These are phyloP conservation scores for Scleropages formosus DNA, from an alignment of 2,797 vertebrate species.

Conservation along the genomic window DNA sequence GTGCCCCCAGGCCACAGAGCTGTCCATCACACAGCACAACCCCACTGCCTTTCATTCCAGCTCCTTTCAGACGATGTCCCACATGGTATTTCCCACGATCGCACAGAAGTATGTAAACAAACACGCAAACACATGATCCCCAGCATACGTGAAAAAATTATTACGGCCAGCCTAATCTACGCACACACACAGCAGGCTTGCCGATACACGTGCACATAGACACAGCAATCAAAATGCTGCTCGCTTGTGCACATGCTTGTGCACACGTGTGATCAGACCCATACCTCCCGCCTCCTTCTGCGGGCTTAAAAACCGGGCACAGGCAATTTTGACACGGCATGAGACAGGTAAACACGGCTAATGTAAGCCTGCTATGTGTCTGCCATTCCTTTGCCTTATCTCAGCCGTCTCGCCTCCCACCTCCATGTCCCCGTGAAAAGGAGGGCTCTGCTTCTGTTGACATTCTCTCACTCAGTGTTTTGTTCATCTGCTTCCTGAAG, in stretches of 20 bases:
- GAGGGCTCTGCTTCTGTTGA: slow-evolving; percentile 11
- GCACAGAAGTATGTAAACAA: not conserved
- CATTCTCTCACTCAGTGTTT: not conserved
- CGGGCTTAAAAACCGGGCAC: not conserved
- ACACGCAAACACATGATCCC: not conserved
- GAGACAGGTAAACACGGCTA: slow-evolving; percentile 22
- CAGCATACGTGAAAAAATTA: not conserved
- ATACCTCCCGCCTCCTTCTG: not conserved
- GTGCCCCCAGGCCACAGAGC: slow-evolving; percentile 63
- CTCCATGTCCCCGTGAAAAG: not conserved
- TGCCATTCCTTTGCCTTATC: slow-evolving; percentile 27
- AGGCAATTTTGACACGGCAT: not conserved
- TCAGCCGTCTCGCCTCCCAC: slow-evolving; percentile 24
- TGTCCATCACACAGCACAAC: slow-evolving; percentile 34
- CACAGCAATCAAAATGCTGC: not conserved
- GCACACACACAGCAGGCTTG: not conserved
- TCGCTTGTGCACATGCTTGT: not conserved
- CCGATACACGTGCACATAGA: not conserved
- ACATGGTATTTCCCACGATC: not conserved
- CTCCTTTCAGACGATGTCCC: not conserved
- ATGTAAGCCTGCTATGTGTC: slow-evolving; percentile 14
- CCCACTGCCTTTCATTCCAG: slow-evolving; percentile 22
- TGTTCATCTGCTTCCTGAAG: not conserved
- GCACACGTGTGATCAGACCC: not conserved
- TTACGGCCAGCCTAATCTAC: not conserved